These are phyloP conservation scores for Tadarida brasiliensis DNA, from an alignment of 2,797 vertebrate species.

Conservation along the genomic window DNA sequence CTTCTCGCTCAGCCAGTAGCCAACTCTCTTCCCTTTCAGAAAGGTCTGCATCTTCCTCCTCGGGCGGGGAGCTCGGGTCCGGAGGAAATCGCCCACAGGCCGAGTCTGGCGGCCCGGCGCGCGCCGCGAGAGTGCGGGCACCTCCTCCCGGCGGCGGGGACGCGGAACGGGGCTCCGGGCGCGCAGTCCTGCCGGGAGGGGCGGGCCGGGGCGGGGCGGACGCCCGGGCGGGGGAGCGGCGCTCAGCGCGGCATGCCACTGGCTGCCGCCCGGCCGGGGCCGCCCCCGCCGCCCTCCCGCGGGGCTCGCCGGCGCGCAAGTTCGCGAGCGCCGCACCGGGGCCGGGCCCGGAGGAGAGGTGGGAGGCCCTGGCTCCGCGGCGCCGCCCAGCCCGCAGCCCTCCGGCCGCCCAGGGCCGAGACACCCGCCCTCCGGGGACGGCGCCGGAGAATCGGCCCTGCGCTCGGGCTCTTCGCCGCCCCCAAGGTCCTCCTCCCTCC, in stretches of 20 bases:
- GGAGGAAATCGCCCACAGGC: slow-evolving; percentile 76
- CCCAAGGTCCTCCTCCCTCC: neutral
- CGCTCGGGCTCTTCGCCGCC: neutral
- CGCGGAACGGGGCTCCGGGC: slow-evolving; percentile 73
- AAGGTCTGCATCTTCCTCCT: slow-evolving; percentile 96
- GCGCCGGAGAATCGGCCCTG: neutral
- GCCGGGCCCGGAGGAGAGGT: neutral
- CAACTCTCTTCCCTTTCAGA: slow-evolving; percentile 96
- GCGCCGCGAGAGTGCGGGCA: slow-evolving; percentile 78
- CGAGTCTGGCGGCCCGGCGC: slow-evolving; percentile 75
- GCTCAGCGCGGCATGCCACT: slow-evolving; percentile 53
- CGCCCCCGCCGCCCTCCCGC: slow-evolving; percentile 34
- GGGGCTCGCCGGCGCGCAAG: slow-evolving; percentile 24
- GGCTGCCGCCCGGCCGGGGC: slow-evolving; percentile 50
- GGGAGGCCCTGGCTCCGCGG: neutral
- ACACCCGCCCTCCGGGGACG: neutral
- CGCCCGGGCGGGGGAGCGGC: slow-evolving; percentile 54
- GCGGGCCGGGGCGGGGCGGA: slow-evolving; percentile 53
- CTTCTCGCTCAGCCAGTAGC: slow-evolving; percentile 99
- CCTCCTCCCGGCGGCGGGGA: slow-evolving; percentile 78
- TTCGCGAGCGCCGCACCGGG: neutral
- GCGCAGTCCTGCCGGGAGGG: slow-evolving; percentile 63
- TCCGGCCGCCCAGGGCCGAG: neutral
- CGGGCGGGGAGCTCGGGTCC: slow-evolving; percentile 63
- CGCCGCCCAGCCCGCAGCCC: neutral